Evolutionary conservation across 2,113 vertebrate species (phyloP), one percentile per base, ranked within the genome.

Genomic region (Ochotona princeps): DNA sequence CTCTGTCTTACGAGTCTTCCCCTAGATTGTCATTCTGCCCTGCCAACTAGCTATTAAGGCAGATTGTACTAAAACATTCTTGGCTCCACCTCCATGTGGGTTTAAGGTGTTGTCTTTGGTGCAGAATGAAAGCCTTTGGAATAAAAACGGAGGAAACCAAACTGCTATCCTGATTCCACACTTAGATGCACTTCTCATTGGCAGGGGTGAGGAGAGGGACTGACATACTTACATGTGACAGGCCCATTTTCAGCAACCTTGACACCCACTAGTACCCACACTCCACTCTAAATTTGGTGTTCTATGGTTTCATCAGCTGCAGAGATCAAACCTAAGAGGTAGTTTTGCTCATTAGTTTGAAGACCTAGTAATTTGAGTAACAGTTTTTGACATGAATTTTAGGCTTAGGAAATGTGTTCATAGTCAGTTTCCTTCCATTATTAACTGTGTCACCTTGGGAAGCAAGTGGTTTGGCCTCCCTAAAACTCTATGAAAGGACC

Each of bases 111-210:
- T 92, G 72, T 83, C 44, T 35, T 91, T 12, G 57, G 17, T 83
- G 60, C n/a, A 83, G 26, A 89, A 93, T 18, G 54, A 80, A 95
- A 92, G 54, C 30, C 74, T 88, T 61, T 72, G 74, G 44, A 78
- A 79, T 61, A 84, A 51, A 93, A 96, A 94, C 67, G 82, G 85
- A 91, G 38, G 54, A 95, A 92, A 89, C 54, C 60, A 91, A 93
- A 88, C 32, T 60, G 38, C 20, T 93, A 63, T 95, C 44, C 49
- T 85, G 57, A 90, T 94, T 92, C 69, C 60, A 93, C 30, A 90
- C 51, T 81, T 90, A 89, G 44, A 66, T 70, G 47, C 26, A 74
- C 30, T 94, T 93, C 73, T 82, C 73, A 70, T 51, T 81, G 38
- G 54, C 0, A 11, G 66, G 78, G 7, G 35, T 9, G 13, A 30